These are phyloP conservation scores for Podabrus alpinus DNA, from an alignment of 2,888 invertebrate species.

Conservation along the genomic window DNA sequence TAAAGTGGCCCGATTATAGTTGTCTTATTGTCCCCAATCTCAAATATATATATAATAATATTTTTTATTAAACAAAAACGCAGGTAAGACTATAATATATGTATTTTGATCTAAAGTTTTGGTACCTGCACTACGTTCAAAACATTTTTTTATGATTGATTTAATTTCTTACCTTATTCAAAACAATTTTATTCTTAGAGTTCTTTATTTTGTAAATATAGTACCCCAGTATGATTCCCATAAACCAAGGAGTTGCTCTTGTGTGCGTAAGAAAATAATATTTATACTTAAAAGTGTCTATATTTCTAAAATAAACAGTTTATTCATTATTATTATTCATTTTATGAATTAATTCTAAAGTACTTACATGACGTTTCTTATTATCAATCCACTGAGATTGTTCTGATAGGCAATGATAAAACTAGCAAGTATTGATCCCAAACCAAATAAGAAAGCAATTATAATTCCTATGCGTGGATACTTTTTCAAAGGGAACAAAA, in stretches of 20 bases:
- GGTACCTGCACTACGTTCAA: too few relatives aligned
- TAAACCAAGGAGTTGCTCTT: constrained; percentile 44
- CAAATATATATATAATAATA: too few relatives aligned
- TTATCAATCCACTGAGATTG: neutral
- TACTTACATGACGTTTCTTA: neutral
- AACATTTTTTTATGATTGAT: constrained; percentile 31
- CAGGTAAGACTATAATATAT: too few relatives aligned
- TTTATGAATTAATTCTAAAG: neutral
- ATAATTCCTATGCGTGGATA: neutral
- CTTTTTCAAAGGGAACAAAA: neutral
- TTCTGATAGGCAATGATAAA: neutral
- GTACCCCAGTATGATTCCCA: constrained; percentile 43
- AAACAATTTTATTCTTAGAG: neutral
- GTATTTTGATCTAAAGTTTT: too few relatives aligned
- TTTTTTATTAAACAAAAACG: too few relatives aligned
- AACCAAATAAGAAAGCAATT: neutral
- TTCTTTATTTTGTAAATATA: neutral
- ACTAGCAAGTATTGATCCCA: neutral
- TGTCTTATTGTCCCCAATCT: too few relatives aligned
- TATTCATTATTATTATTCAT: neutral
- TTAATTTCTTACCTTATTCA: constrained; percentile 5
- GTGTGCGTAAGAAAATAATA: constrained; percentile 44
- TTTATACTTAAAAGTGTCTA: neutral
- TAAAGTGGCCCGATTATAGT: too few relatives aligned
- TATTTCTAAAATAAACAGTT: neutral